Percentiles rank a stretch among this genome's conserved stretches.
These are phyloP conservation scores for Ichneumoninae sp. DNA, from an alignment of 2,888 invertebrate genomes.

Conservation along the genomic window DNA sequence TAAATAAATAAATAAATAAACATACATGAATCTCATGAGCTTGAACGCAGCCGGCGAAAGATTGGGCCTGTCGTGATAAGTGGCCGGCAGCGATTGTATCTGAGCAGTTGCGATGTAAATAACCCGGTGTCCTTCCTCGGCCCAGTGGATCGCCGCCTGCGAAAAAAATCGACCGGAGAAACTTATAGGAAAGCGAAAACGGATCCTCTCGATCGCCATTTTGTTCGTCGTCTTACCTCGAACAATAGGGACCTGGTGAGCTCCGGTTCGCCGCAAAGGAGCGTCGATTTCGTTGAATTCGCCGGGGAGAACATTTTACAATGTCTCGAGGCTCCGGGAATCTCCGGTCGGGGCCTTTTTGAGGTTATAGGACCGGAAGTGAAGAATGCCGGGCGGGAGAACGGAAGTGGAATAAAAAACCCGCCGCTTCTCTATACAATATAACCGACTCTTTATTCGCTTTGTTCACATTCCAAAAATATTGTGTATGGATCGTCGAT, in stretches of 20 bases:
- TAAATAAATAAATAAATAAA: slow-evolving; percentile 1
- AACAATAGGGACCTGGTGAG: slow-evolving; percentile 77
- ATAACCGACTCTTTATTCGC: slow-evolving; percentile 12
- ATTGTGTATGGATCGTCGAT: not conserved
- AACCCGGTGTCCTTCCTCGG: slow-evolving; percentile 79
- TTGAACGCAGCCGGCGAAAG: slow-evolving; percentile 75
- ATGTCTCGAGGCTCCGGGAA: not conserved
- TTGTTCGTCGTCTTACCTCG: slow-evolving; percentile 73
- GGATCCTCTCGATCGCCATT: not conserved
- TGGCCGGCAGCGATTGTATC: slow-evolving; percentile 76
- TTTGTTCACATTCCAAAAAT: slow-evolving; percentile 30
- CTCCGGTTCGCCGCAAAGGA: slow-evolving; percentile 75
- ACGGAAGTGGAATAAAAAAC: not conserved
- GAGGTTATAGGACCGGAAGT: slow-evolving; percentile 13
- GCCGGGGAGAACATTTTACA: slow-evolving; percentile 60
- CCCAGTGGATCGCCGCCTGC: slow-evolving; percentile 81
- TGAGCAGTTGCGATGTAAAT: slow-evolving; percentile 77
- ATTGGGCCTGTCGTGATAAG: slow-evolving; percentile 78
- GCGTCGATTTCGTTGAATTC: slow-evolving; percentile 67
- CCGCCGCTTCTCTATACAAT: not conserved
- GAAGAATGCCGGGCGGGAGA: not conserved
- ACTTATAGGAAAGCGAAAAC: not conserved
- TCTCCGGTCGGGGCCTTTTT: not conserved
- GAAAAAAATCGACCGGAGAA: slow-evolving; percentile 10
- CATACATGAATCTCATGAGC: slow-evolving; percentile 81